Base-by-base conservation (phyloP, 2,113 vertebrate genomes). In the Nycticryphes semicollaris region DNA sequence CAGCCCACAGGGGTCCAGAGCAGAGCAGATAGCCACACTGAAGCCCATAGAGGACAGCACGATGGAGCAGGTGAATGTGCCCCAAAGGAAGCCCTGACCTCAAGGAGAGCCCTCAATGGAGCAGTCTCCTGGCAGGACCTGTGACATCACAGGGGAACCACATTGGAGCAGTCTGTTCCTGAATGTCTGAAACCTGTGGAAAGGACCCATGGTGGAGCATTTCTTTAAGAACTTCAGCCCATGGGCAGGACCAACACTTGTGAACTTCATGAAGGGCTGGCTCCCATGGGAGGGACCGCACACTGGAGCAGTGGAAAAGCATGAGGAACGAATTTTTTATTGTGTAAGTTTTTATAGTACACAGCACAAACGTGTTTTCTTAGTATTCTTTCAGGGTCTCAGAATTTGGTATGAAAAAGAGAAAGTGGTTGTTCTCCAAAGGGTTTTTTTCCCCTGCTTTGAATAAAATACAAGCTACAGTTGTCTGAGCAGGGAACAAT, bases 1-100 rank as follows among this genome's bases (percentile, higher is more conserved):
- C 10, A 59, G 33, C 23, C 33, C 6, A 35, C 0, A 0, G 23
- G 43, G 60, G 48, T 21, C 6, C 17, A 63, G 1, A 16, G 14
- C 7, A 16, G 25, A 70, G 25, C 30, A 60, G 16, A 31, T 15
- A 77, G 3, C 20, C 25, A 43, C 35, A 50, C 10, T 37, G 54
- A 30, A 78, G 45, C 31, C n/a, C 2, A 1, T 5, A 6, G 39
- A 54, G 25, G 21, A 37, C 11, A 3, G 23, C 12, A 41, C 1
- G 0, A 8, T 0, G 1, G 13, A 69, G 24, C 14, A 86, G 30
- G 19, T 45, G 43, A 30, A 33, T 48, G n/a, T 64, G 18, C 6
- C 51, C 23, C 24, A 30, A 68, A n/a, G 43, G 23, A 68, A 39
- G 12, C 16, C 48, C 43, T 37, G 12, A 28, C 19, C 3, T 5